These are phyloP conservation scores for Panulirus ornatus DNA, from an alignment of 1,140 invertebrate genomes.

Conservation along the genomic window DNA sequence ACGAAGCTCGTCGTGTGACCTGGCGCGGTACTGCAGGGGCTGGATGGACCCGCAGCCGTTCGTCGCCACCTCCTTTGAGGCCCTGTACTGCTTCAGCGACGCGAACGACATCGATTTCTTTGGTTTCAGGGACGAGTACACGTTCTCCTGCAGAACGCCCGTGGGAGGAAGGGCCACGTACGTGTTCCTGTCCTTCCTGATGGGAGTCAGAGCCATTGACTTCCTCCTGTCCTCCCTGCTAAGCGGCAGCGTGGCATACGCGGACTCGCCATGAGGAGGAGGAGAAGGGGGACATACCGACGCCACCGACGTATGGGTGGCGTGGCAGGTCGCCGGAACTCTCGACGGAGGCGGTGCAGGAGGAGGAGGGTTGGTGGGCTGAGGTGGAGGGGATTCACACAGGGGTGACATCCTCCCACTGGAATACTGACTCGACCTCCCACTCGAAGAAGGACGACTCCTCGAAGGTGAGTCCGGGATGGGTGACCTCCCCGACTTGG, in stretches of 20 bases:
- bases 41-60: not conserved
- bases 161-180: conserved; percentile 43
- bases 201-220: conserved; percentile 35
- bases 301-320: not conserved
- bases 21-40: conserved; percentile 26
- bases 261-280: not conserved
- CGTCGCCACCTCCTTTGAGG: conserved; percentile 1
- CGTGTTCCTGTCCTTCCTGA: conserved; percentile 53
- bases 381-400: conserved; percentile 27
- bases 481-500: not conserved
- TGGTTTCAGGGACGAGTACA: conserved; percentile 19
- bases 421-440: conserved; percentile 33
- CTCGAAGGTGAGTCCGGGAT: conserved; percentile 6
- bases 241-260: not conserved
- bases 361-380: conserved; percentile 1
- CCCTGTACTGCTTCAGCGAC: conserved; percentile 37
- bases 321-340: not conserved
- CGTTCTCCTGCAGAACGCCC: conserved; percentile 45
- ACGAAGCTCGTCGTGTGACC: conserved; percentile 42
- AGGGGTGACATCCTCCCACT: conserved; percentile 43
- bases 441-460: conserved; percentile 40
- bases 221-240: conserved; percentile 8
- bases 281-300: not conserved
- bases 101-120: conserved; percentile 54
- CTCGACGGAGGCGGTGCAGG: not conserved